Evolutionary conservation across 2,888 invertebrate genomes (phyloP).

Genomic region (Mimumesa dahlbomi): DNA sequence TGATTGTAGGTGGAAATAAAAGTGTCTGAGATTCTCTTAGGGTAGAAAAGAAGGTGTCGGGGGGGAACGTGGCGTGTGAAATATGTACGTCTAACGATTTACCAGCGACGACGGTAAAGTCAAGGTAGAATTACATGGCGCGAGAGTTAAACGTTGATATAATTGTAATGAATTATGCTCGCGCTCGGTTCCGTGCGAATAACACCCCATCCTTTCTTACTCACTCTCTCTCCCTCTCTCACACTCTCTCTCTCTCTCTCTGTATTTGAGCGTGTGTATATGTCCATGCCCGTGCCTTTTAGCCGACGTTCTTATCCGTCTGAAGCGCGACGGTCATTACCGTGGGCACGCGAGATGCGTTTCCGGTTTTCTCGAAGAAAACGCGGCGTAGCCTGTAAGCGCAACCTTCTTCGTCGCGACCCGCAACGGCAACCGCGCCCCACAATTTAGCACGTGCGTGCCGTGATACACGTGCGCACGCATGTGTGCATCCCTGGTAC

Average conservation of each 20-base stretch:
- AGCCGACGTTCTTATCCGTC: conserved; percentile 1
- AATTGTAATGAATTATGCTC: conserved; percentile 24
- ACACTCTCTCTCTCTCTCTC: too few relatives aligned
- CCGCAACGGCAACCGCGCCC: conserved; percentile 57
- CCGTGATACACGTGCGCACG: conserved; percentile 59
- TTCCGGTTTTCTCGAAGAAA: conserved; percentile 56
- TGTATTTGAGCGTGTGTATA: too few relatives aligned
- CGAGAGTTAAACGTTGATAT: conserved; percentile 4
- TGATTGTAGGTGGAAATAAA: too few relatives aligned
- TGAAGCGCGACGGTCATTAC: conserved; percentile 25
- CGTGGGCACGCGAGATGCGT: conserved; percentile 25
- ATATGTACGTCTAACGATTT: neutral
- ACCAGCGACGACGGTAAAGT: neutral
- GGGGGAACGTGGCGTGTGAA: neutral
- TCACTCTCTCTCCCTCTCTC: neutral
- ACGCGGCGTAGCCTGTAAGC: conserved; percentile 30
- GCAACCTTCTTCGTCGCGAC: conserved; percentile 19
- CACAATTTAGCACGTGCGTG: conserved; percentile 70
- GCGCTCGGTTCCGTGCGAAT: neutral
- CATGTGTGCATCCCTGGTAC: conserved; percentile 41
- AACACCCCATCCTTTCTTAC: too few relatives aligned
- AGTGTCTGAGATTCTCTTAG: too few relatives aligned
- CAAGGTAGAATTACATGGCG: neutral
- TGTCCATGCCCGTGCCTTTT: neutral
- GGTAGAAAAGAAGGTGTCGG: too few relatives aligned